Base-by-base conservation (phyloP, 1,140 invertebrate genomes). In the Platorchestia sp. region DNA sequence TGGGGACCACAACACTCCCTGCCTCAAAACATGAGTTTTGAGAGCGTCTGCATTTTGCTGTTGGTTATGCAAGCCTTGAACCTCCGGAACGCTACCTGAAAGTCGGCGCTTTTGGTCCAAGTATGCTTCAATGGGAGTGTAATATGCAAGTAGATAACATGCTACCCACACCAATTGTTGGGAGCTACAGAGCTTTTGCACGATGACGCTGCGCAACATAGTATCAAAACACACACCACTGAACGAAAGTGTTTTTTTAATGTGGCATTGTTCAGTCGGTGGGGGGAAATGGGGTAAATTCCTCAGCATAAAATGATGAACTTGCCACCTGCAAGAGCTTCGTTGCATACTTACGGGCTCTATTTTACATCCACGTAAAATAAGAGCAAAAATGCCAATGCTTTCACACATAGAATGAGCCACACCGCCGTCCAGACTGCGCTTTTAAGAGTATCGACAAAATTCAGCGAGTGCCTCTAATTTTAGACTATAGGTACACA, bases 371-470 rank as follows among this genome's bases (percentile, higher is more conserved):
- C 7, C 59, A 36, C 14, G 59, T 75, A 75, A 75, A 10, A 14
- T 14, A 75, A 27, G 59, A 75, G 10, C 59, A 75, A 1, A 36
- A 75, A 75, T 19, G 59, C 1, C 27, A 75, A 19, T 75, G 36
- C 59, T 36, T 75, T 75, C 59, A 36, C 36, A 75, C 10, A 75
- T 22, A 19, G 27, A 75, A 75, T 75, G 27, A 27, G 59, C 59
- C 36, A 75, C 36, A 36, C 59, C 27, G 36, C 14, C 27, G 36
- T 1, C 59, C 27, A 75, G 59, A 75, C 59, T 75, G 59, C 59
- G 59, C 59, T 75, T 75, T 75, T 75, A 75, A 75, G 59, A 75
- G 59, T 75, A 75, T 75, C 59, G 59, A 75, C 59, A 75, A 75
- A 75, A 75, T 75, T 75, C 1, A 75, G 27, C 59, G 3, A 27